Base-by-base conservation (phyloP, 2,113 vertebrate genomes). In the Rallus limicola region DNA sequence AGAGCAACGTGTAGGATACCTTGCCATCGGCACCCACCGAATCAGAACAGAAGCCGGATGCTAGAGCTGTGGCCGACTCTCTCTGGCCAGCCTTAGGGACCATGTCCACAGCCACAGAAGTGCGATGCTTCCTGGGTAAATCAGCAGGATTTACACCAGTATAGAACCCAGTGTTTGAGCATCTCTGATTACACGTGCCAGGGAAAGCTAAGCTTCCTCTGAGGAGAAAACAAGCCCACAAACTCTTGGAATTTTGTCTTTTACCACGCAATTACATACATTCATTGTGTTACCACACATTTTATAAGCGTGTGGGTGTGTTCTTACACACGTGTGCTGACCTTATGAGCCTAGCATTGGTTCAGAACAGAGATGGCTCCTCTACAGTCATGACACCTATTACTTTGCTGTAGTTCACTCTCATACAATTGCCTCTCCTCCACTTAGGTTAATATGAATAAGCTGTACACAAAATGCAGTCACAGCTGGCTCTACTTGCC, bases 251-350 rank as follows among this genome's bases (percentile, higher is more conserved):
- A 46, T 25, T 24, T 86, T 29, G 29, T 31, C 14, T 67, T 71
- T 85, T 56, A 38, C n/a, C 75, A 38, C 0, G 0, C 0, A 0
- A 29, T 48, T 38, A 68, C 36, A 33, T 3, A 16, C 6, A 18
- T 2, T 36, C 29, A 16, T 23, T 11, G 8, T 4, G 11, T 16
- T 50, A 48, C 13, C 23, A 8, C n/a, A 46, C 13, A 3, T 72
- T 81, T 83, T 42, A 58, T 18, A 81, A 36, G 58, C 0, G 2
- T 2, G 3, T 5, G 4, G 33, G 10, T 33, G 38, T 38, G 23
- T 26, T 13, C 33, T 34, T 4, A 2, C 16, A 13, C 6, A 1
- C 1, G 2, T 53, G 48, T 87, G 33, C 36, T 18, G 10, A 60
- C 42, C 11, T 48, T 28, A 9, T 0, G 0, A 53, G 31, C 21